Base-by-base conservation (phyloP, 2,113 vertebrate species). In the Climacteris rufus region DNA sequence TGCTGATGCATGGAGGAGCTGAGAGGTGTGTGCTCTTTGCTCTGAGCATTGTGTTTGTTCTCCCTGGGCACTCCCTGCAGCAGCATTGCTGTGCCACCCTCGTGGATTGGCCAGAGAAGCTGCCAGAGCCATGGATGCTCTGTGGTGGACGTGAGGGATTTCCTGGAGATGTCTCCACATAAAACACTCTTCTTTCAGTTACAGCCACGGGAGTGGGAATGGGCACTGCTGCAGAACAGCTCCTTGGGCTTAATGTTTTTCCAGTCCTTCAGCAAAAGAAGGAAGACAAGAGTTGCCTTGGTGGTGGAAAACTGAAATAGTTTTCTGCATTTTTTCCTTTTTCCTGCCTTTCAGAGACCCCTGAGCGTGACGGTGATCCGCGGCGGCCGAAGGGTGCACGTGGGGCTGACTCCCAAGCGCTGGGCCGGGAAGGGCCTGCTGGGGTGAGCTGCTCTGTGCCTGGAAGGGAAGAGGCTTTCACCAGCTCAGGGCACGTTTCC, bases 341-440 rank as follows among this genome's bases (percentile, higher is more conserved):
- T 24, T 5, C 68, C n/a, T 70, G 24, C 35, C 45, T 97, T 94
- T 61, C 96, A 99, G 99, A 99, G 98, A 91, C 97, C 99, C 4
- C 94, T 99, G 82, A 98, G 97, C 0, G 98, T 99, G 89, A 97
- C 97, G 1, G 98, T 99, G 86, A 94, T 99, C 88, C 98, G 99
- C 5, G 82, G 93, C 4, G 99, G 98, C 56, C 98, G 99, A 75
- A 98, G 94, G 69, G 96, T 98, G 63, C 98, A 98, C 17, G 90
- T 99, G 86, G 98, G 98, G 31, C 97, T 99, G 69, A 99, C 98
- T 25, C 99, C 99, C 0, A 98, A 98, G 90, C 98, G 98, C 74
- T 99, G 99, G 99, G 98, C 98, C 0, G 99, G 99, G 82, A 98
- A 98, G 96, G 99, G 99, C 45, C 98, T 99, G 66, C 97, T 99